Base-by-base conservation (phyloP, 2,797 vertebrate genomes). In the Mormyrus hasselquistii region DNA sequence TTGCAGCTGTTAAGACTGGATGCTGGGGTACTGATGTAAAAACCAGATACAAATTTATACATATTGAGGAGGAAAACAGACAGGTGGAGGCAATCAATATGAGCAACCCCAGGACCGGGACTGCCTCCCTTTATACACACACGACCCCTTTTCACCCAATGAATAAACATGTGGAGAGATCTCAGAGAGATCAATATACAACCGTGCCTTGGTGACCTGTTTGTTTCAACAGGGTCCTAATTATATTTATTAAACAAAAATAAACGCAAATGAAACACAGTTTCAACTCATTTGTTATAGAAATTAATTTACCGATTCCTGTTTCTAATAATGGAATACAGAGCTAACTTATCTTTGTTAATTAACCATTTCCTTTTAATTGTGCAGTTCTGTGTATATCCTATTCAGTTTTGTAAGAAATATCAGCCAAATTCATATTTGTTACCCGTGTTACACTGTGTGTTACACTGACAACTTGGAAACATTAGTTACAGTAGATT, bases 1-100 rank as follows among this genome's bases (percentile, higher is more conserved):
- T 82, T 82, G 76, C 76, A 82, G 76, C 38, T 82, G 19, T 82
- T 82, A 82, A 22, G 76, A 44, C 76, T 82, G 76, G 41, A 82
- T 82, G 41, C 41, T n/a, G 19, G 76, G 76, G 41, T 3, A 47
- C 76, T 47, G 76, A 82, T 47, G 76, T n/a, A 82, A 10, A 47
- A 82, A 47, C 8, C 8, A 47, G 41, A 82, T 82, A 47, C 76
- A 82, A 41, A 38, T 47, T 82, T 82, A 82, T 82, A 82, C 41
- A 82, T 82, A 82, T 47, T 47, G 19, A 47, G 38, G 41, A 47
- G 41, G 41, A 82, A 82, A 47, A 47, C 76, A 82, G 76, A 47
- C 76, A 47, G 69, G 41, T 82, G 76, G 76, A 82, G 41, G 2
- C 41, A 82, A 47, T 82, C 76, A 44, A 82, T 82, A 82, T 47